Conservation (phyloP, 2,797 vertebrate species). For the Amblyraja radiata region DNA sequence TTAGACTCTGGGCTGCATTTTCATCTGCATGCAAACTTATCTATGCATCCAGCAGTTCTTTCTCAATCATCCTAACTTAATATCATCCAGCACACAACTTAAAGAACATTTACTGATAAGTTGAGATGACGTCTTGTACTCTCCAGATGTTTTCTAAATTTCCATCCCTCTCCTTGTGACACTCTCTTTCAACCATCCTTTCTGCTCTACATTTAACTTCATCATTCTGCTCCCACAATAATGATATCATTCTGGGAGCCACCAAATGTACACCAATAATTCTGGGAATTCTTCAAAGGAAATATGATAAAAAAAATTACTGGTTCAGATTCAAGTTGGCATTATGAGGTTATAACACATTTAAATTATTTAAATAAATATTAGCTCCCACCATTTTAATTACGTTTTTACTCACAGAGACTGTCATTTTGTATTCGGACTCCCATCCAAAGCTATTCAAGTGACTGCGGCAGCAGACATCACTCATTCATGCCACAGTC, state of each 20-base stretch:
- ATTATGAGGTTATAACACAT: background rate
- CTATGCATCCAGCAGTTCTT: background rate
- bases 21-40: background rate
- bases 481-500: background rate
- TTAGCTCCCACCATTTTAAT: background rate
- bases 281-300: background rate
- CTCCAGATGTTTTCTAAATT: background rate
- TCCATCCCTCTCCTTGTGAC: background rate
- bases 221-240: background rate
- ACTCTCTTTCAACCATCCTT: background rate
- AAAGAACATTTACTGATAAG: background rate
- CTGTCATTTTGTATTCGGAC: background rate
- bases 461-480: background rate
- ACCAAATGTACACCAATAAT: background rate
- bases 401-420: background rate
- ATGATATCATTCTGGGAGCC: background rate
- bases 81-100: background rate
- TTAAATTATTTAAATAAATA: background rate
- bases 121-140: background rate
- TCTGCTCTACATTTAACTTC: background rate
- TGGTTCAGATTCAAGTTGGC: background rate
- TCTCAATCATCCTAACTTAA: background rate
- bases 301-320: background rate
- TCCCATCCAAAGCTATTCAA: background rate
- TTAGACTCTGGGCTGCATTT: background rate